Base-by-base conservation (phyloP, 2,113 vertebrate species). In the Cromileptes altivelis region DNA sequence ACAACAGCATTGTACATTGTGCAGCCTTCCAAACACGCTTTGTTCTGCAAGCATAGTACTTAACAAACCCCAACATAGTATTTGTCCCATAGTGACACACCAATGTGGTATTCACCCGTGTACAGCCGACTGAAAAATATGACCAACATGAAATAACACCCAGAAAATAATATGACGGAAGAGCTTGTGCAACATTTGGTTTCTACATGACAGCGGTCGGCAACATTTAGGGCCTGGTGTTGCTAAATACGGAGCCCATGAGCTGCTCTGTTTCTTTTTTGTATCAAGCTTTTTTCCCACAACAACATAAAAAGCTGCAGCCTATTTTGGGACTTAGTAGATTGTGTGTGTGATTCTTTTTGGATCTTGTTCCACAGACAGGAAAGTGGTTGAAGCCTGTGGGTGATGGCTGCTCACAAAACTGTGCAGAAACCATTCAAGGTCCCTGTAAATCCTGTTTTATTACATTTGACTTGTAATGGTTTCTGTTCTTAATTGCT, bases 111-210 rank as follows among this genome's bases (percentile, higher is more conserved):
- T 77, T 87, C 33, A 15, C n/a, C 25, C 14, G 56, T 73, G 60
- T 70, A 50, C 40, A 67, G 18, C 45, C 3, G 21, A 27, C 27
- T 18, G 18, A 70, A 58, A 47, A 64, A 78, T 71, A 47, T 79
- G 69, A 84, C 52, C 23, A 62, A 23, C 49, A 63, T 52, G 33
- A 80, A 78, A 76, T 37, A 13, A 60, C 64, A 33, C 33, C 42
- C 49, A 23, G 42, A 47, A 70, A 30, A 19, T 1, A 78, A 56
- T 3, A 45, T 19, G 47, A 45, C 63, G 45, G 6, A 82, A 78
- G 37, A 58, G 56, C 47, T 78, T 73, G 74, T 76, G 79, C 77
- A 69, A 68, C 58, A 33, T 81, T 70, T 83, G 80, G 74, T 87
- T 82, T 85, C 42, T 68, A 49, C 62, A 58, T 67, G 19, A 67